phyloP scores from a whole-genome alignment of 2,888 invertebrate genomes.

The Drosophila meridionalis region DNA sequence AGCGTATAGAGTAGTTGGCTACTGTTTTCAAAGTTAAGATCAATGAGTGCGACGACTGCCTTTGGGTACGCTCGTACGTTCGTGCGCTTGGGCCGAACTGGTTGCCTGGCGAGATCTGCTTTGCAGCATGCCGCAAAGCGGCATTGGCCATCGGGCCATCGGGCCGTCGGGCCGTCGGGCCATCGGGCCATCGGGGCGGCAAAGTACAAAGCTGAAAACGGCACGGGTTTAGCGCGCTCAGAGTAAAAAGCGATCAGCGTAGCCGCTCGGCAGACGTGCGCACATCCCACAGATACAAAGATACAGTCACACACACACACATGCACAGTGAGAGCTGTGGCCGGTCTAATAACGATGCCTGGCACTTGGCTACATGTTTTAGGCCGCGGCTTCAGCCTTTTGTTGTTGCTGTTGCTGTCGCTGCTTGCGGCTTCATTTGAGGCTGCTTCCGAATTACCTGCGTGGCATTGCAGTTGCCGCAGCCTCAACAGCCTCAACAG shows the following conservation, averaged over 20 bases:
- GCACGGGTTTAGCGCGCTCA: constrained; percentile 84
- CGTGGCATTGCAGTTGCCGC: constrained; percentile 67
- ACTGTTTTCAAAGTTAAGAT: constrained; percentile 83
- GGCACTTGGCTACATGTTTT: constrained; percentile 75
- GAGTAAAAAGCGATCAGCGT: constrained; percentile 80
- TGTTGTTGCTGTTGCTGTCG: constrained; percentile 43
- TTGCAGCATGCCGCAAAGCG: constrained; percentile 83
- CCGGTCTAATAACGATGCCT: constrained; percentile 75
- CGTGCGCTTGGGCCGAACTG: constrained; percentile 41
- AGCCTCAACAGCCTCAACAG: constrained; percentile 36
- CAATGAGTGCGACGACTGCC: constrained; percentile 77
- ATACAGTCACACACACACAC: constrained; percentile 42
- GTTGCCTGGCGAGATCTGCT: constrained; percentile 61
- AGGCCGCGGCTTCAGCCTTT: constrained; percentile 68
- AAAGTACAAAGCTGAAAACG: constrained; percentile 83
- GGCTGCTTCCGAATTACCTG: constrained; percentile 84
- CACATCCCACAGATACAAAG: constrained; percentile 65
- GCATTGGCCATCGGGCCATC: constrained; percentile 29
- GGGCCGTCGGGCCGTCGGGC: constrained; percentile 24
- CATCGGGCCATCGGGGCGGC: constrained; percentile 63
- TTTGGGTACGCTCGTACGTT: constrained; percentile 45
- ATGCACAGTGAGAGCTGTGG: constrained; percentile 33
- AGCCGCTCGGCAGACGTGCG: constrained; percentile 65
- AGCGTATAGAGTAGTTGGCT: constrained; percentile 65
- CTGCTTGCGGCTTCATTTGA: constrained; percentile 66